Percentiles rank a stretch among this genome's conserved stretches.
Conservation (phyloP, 2,888 invertebrate species). For the Diarsia mendica region DNA sequence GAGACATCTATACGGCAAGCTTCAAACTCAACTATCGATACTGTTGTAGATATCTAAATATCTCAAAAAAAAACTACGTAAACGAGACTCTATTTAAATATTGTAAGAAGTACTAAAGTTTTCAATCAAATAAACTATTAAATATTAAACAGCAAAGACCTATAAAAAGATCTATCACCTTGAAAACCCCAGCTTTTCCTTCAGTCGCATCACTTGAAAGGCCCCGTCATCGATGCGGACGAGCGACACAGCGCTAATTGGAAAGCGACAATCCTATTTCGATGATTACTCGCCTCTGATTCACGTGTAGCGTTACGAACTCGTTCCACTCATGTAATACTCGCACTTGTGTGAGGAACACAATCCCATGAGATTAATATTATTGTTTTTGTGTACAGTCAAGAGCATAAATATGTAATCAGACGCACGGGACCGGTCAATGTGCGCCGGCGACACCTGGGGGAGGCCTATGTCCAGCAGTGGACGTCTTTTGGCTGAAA, state of each 20-base stretch:
- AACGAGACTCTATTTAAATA: not conserved
- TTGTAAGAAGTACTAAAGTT: not conserved
- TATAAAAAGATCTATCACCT: conserved; percentile 10
- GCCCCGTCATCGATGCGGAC: conserved; percentile 71
- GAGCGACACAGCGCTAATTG: conserved; percentile 83
- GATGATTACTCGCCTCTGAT: conserved; percentile 83
- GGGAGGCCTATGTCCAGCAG: no score
- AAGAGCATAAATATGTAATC: not conserved
- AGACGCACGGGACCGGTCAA: no score
- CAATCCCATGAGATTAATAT: conserved; percentile 63
- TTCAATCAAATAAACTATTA: not conserved
- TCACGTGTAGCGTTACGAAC: conserved; percentile 66
- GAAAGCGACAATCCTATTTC: conserved; percentile 88
- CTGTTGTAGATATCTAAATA: no score
- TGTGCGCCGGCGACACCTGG: no score
- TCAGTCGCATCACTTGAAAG: conserved; percentile 44
- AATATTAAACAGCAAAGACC: not conserved
- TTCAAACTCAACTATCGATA: not conserved
- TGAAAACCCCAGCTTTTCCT: conserved; percentile 36
- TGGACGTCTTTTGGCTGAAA: no score
- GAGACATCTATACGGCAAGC: not conserved
- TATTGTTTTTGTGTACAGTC: conserved; percentile 33
- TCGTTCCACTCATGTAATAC: conserved; percentile 68
- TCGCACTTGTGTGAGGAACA: conserved; percentile 61
- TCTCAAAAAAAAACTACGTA: not conserved